A percentile compares a stretch with the other conserved stretches of the same genome.
Conservation (phyloP, 2,113 vertebrate genomes). For the Anhinga rufa region DNA sequence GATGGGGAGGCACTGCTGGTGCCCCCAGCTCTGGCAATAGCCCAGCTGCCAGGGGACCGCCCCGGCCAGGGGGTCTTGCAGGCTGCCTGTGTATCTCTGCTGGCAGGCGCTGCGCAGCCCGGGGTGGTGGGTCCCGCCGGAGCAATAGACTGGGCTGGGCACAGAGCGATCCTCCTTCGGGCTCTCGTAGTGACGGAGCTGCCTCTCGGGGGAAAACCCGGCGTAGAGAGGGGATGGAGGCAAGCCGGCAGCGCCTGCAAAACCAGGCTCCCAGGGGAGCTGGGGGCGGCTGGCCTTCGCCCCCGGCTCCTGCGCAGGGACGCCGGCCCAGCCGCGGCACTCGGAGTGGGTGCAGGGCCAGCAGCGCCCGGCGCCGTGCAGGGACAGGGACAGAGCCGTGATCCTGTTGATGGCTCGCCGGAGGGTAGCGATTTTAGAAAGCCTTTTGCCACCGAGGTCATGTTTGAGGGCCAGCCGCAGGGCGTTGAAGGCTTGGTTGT, state of each 20-base stretch:
- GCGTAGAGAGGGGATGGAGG: neutral
- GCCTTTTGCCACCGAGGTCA: slow-evolving; percentile 88
- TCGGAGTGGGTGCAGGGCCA: slow-evolving; percentile 77
- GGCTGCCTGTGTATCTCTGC: slow-evolving; percentile 18
- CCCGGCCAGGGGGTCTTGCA: neutral
- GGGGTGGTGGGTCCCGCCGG: neutral
- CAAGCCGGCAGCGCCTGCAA: neutral
- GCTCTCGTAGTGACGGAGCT: neutral
- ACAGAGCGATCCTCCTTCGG: neutral
- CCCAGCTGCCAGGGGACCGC: slow-evolving; percentile 63
- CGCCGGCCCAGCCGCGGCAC: slow-evolving; percentile 55
- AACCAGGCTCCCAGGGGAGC: neutral
- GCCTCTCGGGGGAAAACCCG: neutral
- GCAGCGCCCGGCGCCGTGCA: slow-evolving; percentile 61
- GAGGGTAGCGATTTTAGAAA: slow-evolving; percentile 95
- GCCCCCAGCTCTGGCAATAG: slow-evolving; percentile 56
- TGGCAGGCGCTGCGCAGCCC: neutral
- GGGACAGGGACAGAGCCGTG: slow-evolving; percentile 82
- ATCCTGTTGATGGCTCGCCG: slow-evolving; percentile 92
- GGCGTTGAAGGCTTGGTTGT: slow-evolving; percentile 96
- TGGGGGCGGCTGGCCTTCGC: neutral
- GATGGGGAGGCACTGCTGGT: slow-evolving; percentile 62
- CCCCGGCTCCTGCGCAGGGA: neutral
- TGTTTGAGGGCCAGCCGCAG: slow-evolving; percentile 87
- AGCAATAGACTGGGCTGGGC: neutral